Percentiles rank a stretch among this genome's conserved stretches.
Conservation (phyloP, 37 sponge, comb jelly and placozoan species). For the Bolinopsis microptera region DNA sequence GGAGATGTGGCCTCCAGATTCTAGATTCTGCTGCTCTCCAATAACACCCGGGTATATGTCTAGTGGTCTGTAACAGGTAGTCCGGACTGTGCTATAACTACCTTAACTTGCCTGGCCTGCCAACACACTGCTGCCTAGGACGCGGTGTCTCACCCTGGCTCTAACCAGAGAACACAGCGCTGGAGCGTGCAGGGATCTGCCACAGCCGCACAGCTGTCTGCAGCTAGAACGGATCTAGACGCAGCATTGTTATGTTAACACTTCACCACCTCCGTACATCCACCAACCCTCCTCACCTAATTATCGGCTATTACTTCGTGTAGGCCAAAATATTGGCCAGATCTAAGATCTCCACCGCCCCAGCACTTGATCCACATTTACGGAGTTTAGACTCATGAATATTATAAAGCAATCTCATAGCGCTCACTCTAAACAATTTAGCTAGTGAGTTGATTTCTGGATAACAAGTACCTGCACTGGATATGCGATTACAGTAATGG, state of each 20-base stretch:
- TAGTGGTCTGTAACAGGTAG: neutral
- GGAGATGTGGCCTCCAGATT: too few relatives aligned
- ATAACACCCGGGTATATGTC: too few relatives aligned
- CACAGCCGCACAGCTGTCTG: too few relatives aligned
- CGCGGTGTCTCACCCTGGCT: too few relatives aligned
- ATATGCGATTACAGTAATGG: neutral
- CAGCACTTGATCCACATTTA: neutral
- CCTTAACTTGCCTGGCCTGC: neutral
- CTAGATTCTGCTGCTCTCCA: too few relatives aligned
- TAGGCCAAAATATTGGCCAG: neutral
- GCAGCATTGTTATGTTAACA: too few relatives aligned
- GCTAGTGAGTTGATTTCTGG: neutral
- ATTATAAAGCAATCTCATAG: neutral
- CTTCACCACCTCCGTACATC: too few relatives aligned
- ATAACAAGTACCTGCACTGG: neutral
- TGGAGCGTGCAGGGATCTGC: too few relatives aligned
- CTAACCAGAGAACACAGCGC: too few relatives aligned
- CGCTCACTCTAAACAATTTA: neutral
- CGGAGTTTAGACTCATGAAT: neutral
- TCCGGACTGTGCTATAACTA: neutral
- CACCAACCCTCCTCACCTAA: neutral
- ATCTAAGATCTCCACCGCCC: neutral
- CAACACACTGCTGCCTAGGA: neutral
- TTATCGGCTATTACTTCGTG: neutral
- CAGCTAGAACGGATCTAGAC: too few relatives aligned